phyloP scores from a whole-genome alignment of 2,888 invertebrate genomes.

The Altica lythri region DNA sequence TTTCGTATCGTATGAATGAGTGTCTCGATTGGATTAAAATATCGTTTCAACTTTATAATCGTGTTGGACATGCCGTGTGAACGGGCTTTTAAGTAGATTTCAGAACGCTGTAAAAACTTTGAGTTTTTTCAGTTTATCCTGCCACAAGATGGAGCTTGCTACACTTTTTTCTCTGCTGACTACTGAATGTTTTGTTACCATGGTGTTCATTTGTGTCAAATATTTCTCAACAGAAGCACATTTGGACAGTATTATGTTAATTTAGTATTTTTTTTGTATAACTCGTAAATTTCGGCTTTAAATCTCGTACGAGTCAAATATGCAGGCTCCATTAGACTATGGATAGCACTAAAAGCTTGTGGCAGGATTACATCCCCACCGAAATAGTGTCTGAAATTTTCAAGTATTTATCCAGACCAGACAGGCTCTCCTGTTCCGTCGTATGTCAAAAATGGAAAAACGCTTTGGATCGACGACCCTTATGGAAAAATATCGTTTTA shows the following conservation, averaged over 20 bases:
- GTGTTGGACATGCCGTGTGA: too few relatives aligned
- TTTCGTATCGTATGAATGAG: too few relatives aligned
- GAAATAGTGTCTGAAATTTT: conserved; percentile 49
- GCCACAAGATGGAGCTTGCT: too few relatives aligned
- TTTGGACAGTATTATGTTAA: conserved; percentile 4
- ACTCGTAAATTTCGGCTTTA: neutral
- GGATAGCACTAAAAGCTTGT: conserved; percentile 39
- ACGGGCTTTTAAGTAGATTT: too few relatives aligned
- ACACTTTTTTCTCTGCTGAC: too few relatives aligned
- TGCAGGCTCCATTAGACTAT: conserved; percentile 28
- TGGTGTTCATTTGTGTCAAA: too few relatives aligned
- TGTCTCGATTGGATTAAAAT: too few relatives aligned
- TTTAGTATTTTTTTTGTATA: conserved; percentile 1
- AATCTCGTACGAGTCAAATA: conserved; percentile 7
- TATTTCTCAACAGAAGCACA: conserved; percentile 1
- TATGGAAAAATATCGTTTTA: conserved; percentile 50
- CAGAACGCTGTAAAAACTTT: too few relatives aligned
- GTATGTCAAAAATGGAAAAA: conserved; percentile 49
- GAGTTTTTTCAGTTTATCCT: too few relatives aligned
- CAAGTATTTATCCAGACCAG: conserved; percentile 46
- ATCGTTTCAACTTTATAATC: too few relatives aligned
- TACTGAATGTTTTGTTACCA: too few relatives aligned
- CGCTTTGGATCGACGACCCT: conserved; percentile 43
- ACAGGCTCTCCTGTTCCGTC: conserved; percentile 48
- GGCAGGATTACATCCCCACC: conserved; percentile 45